Evolutionary conservation across 2,797 vertebrate species (phyloP).

Genomic region (Chromobotia macracanthus): DNA sequence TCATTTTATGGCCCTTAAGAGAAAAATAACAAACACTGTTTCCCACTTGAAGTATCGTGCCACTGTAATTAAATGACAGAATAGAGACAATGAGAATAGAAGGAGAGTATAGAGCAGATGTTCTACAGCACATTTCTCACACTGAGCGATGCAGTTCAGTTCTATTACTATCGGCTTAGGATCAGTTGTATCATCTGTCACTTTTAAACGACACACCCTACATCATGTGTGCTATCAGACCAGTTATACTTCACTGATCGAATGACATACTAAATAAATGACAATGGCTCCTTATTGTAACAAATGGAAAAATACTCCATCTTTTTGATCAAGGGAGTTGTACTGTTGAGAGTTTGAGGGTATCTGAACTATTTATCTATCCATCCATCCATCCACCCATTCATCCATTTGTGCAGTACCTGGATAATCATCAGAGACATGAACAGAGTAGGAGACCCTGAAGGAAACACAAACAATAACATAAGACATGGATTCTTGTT

Average conservation of each 20-base stretch:
- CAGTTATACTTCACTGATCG: constrained; percentile 43
- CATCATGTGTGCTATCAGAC: constrained; percentile 38
- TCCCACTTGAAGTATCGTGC: constrained; percentile 11
- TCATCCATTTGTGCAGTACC: constrained; percentile 70
- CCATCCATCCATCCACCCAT: not conserved
- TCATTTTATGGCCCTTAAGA: not conserved
- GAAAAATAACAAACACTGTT: constrained; percentile 14
- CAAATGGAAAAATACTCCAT: not conserved
- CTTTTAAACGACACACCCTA: constrained; percentile 28
- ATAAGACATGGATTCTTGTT: not conserved
- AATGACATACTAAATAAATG: constrained; percentile 10
- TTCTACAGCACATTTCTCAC: not conserved
- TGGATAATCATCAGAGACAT: constrained; percentile 91
- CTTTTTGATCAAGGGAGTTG: not conserved
- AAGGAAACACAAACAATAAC: constrained; percentile 39
- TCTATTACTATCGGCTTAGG: constrained; percentile 1
- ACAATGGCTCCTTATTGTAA: constrained; percentile 4
- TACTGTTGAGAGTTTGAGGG: not conserved
- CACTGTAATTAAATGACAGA: constrained; percentile 17
- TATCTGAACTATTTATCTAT: not conserved
- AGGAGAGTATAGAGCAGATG: not conserved
- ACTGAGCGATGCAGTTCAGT: not conserved
- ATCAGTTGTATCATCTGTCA: constrained; percentile 36
- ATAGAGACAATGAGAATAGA: not conserved
- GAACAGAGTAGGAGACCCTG: constrained; percentile 86